Evolutionary conservation across 2,797 vertebrate genomes (phyloP).

Genomic region (Octomys mimax): DNA sequence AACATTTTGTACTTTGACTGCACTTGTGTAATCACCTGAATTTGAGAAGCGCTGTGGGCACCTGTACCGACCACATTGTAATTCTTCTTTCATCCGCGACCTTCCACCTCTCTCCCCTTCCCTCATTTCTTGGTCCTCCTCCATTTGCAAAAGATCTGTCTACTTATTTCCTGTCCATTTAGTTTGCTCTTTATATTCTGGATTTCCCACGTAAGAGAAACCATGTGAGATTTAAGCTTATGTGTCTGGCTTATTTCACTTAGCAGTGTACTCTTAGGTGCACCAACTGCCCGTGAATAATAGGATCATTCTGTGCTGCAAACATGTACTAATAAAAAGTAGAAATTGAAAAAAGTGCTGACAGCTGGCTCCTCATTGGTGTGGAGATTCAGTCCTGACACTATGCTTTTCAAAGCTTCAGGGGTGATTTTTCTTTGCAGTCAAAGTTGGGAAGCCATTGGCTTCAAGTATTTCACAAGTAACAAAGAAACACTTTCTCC

Average conservation of each 20-base stretch:
- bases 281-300: neutral
- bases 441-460: neutral
- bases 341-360: neutral
- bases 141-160: neutral
- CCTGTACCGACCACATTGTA: neutral
- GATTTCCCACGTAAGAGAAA: neutral
- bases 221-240: neutral
- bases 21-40: neutral
- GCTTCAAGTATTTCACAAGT: slow-evolving; percentile 4
- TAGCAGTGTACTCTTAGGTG: neutral
- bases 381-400: neutral
- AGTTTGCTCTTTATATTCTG: neutral
- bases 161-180: neutral
- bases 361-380: neutral
- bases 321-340: neutral
- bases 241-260: neutral
- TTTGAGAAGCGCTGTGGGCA: neutral
- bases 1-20: neutral
- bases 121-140: neutral
- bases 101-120: neutral
- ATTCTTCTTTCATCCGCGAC: neutral
- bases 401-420: neutral
- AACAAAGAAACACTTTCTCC: neutral
- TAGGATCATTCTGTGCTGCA: neutral
- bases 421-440: neutral